phyloP scores from a whole-genome alignment of 2,888 invertebrate species.

The Diarsia dahlii region DNA sequence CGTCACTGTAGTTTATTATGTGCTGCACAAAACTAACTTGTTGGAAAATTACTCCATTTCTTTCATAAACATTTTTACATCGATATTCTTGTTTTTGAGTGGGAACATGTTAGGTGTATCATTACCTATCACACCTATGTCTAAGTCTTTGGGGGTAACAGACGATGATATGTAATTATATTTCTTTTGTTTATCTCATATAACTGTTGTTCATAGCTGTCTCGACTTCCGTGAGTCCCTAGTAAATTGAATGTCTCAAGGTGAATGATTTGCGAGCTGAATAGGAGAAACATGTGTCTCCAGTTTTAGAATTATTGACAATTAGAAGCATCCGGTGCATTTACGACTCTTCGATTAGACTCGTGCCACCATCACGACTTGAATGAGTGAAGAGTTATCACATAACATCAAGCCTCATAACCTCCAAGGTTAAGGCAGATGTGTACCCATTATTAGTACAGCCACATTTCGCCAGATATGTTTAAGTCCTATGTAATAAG shows the following conservation, averaged over 20 bases:
- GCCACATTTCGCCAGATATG: no score
- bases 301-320: conserved; percentile 46
- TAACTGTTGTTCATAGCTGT: neutral
- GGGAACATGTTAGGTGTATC: neutral
- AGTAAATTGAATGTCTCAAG: neutral
- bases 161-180: neutral
- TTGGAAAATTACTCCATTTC: neutral
- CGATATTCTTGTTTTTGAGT: neutral
- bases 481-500: no score
- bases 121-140: neutral
- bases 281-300: conserved; percentile 5
- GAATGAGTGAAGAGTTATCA: neutral
- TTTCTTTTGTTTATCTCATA: no score
- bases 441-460: no score
- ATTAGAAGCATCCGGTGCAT: conserved; percentile 37
- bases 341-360: conserved; percentile 19
- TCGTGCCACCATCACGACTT: conserved; percentile 19
- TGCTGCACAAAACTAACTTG: neutral
- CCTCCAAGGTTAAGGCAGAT: no score
- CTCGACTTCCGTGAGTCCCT: neutral
- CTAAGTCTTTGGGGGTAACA: neutral
- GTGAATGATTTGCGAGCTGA: neutral
- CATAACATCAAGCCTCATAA: no score
- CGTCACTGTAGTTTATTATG: neutral
- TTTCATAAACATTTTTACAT: neutral